Percentiles rank a stretch among this genome's conserved stretches.
Conservation (phyloP, 2,888 invertebrate species). For the Pilophorus perplexus region DNA sequence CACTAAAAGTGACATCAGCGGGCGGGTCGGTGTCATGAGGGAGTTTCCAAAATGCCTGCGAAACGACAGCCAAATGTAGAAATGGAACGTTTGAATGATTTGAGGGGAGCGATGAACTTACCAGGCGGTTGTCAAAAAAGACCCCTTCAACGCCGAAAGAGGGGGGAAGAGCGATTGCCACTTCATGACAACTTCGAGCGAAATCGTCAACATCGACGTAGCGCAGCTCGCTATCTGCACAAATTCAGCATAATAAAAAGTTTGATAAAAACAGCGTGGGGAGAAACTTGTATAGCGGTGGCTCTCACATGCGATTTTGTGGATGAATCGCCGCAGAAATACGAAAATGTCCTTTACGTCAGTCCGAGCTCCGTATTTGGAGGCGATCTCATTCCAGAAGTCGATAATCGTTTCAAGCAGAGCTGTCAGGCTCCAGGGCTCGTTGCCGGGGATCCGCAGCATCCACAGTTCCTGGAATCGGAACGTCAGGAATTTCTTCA, state of each 20-base stretch:
- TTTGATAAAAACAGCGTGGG: not conserved
- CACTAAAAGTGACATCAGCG: not conserved
- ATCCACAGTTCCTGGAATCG: not conserved
- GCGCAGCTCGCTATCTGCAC: slow-evolving; percentile 4
- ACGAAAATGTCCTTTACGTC: not conserved
- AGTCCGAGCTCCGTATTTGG: not conserved
- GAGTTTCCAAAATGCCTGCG: slow-evolving; percentile 8
- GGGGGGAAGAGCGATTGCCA: slow-evolving; percentile 2
- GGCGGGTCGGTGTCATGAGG: not conserved
- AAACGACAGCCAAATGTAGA: not conserved
- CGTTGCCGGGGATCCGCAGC: slow-evolving; percentile 15
- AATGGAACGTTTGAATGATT: not conserved
- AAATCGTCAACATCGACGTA: slow-evolving; percentile 21
- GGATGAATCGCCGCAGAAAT: slow-evolving; percentile 10
- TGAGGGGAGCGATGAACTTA: not conserved
- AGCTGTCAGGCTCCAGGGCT: slow-evolving; percentile 8
- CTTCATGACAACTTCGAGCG: slow-evolving; percentile 2
- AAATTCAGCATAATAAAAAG: not conserved
- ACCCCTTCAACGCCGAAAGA: slow-evolving; percentile 17
- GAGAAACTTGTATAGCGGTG: too few relatives aligned
- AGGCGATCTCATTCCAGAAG: slow-evolving; percentile 7
- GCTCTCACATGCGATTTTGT: slow-evolving; percentile 15
- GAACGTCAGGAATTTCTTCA: slow-evolving; percentile 23
- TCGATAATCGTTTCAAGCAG: not conserved
- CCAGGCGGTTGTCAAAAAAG: slow-evolving; percentile 10